Evolutionary conservation across 1,140 invertebrate species (phyloP).

Genomic region (Brachystomella parvula): DNA sequence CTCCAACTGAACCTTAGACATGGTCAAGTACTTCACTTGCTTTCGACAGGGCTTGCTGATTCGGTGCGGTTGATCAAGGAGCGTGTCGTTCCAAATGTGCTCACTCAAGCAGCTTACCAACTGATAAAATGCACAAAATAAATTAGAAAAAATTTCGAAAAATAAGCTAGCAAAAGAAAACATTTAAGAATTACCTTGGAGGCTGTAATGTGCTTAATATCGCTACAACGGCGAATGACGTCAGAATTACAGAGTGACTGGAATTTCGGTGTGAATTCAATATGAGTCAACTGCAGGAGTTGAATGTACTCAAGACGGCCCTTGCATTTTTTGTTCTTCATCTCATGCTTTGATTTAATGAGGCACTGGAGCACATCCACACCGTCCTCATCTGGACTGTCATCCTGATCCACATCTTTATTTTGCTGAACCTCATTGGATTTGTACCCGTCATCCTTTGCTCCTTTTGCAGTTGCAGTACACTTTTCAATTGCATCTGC

Average conservation of each 20-base stretch:
- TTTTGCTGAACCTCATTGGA: constrained; percentile 12
- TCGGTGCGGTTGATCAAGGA: constrained; percentile 63
- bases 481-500: constrained; percentile 33
- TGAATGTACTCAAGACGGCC: constrained; percentile 91
- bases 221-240: constrained; percentile 67
- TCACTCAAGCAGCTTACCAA: constrained; percentile 87
- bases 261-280: constrained; percentile 89
- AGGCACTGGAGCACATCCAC: constrained; percentile 85
- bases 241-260: constrained; percentile 83
- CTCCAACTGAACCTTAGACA: constrained; percentile 66
- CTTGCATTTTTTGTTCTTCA: constrained; percentile 69
- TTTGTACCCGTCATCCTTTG: constrained; percentile 47
- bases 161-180: background rate
- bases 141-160: background rate
- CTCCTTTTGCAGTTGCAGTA: constrained; percentile 52
- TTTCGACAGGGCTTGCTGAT: constrained; percentile 78
- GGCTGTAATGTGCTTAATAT: constrained; percentile 41
- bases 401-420: constrained; percentile 29
- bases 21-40: constrained; percentile 53
- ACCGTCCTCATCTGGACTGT: constrained; percentile 39
- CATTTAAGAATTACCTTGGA: constrained; percentile 45
- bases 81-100: constrained; percentile 78
- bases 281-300: constrained; percentile 85
- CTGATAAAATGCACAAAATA: constrained; percentile 45
- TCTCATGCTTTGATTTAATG: constrained; percentile 83